Conservation (phyloP, 2,888 invertebrate genomes). For the Orthosia gracilis region DNA sequence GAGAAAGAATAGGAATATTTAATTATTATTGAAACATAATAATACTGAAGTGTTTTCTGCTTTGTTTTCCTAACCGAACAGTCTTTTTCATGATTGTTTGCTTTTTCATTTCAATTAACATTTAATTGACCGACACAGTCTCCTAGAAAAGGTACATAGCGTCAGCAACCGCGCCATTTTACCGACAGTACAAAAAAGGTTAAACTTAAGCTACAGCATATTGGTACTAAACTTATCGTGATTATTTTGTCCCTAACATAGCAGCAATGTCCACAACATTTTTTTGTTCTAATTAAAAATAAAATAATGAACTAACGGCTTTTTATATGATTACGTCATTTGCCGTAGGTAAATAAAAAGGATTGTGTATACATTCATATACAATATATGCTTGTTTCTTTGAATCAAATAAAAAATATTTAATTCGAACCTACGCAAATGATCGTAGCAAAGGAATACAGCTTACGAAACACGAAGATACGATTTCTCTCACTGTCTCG, state of each 20-base stretch:
- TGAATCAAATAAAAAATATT: conserved; percentile 9
- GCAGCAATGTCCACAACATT: conserved; percentile 51
- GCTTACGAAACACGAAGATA: conserved; percentile 27
- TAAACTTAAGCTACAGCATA: conserved; percentile 47
- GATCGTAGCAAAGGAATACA: conserved; percentile 28
- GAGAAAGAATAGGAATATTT: too few relatives aligned
- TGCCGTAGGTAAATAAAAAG: conserved; percentile 14
- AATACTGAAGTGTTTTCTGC: neutral
- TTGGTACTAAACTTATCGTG: conserved; percentile 41
- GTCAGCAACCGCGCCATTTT: conserved; percentile 33
- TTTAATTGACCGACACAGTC: conserved; percentile 36
- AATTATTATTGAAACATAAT: conserved; percentile 15
- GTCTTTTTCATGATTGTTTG: conserved; percentile 14
- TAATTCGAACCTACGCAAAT: conserved; percentile 27
- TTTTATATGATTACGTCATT: conserved; percentile 43
- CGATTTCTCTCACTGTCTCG: neutral
- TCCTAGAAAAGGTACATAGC: conserved; percentile 2
- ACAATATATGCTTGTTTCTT: conserved; percentile 9
- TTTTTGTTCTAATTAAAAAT: conserved; percentile 55
- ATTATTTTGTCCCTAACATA: conserved; percentile 42
- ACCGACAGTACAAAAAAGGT: conserved; percentile 33
- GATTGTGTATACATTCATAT: neutral
- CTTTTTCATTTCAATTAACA: conserved; percentile 19
- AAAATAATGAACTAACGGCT: conserved; percentile 44
- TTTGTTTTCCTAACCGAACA: conserved; percentile 27